Base-by-base conservation (phyloP, 1,140 invertebrate species). In the Maconellicoccus hirsutus region DNA sequence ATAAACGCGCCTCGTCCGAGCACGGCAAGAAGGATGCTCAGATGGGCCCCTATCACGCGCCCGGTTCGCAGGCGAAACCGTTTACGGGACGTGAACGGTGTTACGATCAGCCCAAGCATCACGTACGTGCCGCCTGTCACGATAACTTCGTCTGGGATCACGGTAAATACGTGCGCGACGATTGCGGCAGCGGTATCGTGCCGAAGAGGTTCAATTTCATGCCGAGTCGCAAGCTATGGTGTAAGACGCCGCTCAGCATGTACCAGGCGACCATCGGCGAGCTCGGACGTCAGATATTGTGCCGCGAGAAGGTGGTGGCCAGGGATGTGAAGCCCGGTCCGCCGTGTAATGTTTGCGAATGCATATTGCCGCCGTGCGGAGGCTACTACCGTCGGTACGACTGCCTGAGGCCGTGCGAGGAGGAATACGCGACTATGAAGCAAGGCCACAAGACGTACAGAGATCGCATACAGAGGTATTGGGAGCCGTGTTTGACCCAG, bases 181-280 rank as follows among this genome's bases (percentile, higher is more conserved):
- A 66, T 2, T 66, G 61, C 61, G 61, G 61, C 4, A 16, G 10
- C 19, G 61, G 61, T 8, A 25, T 66, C 61, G 61, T 66, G 21
- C 61, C 61, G 26, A 66, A 27, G 21, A 2, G 61, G 22, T 66
- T 66, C 61, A 19, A 66, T 16, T 66, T 66, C 61, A 66, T 16
- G 61, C 10, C 10, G 8, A 66, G 61, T 26, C 61, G 61, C 61
- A 66, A 66, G 4, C 3, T 66, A 1, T 66, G 61, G 61, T 66
- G 61, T 22, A 66, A 66, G 19, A 66, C 61, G 61, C 61, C 61
- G 61, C 61, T 66, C 3, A 23, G 14, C 10, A 66, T 66, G 61
- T 66, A 66, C 61, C 61, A 66, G 61, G 61, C 61, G 61, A 66
- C 61, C 61, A 66, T 66, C 61, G 61, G 61, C 61, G 61, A 66